A percentile compares a stretch with the other conserved stretches of the same genome.
phyloP scores from a whole-genome alignment of 2,888 invertebrate species.

The Camptogramma bilineatum region DNA sequence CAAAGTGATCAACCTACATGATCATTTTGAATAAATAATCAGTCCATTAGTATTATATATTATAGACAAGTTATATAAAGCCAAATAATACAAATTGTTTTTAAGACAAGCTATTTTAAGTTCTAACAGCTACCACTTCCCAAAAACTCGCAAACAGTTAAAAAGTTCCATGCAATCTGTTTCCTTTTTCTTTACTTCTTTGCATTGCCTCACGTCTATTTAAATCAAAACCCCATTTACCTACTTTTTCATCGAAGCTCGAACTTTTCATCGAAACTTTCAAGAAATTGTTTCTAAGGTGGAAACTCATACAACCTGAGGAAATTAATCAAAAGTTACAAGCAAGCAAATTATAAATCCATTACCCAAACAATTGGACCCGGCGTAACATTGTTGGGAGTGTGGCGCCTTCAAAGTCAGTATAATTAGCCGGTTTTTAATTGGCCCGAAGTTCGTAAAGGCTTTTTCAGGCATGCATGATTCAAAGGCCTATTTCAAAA shows the following conservation, averaged over 20 bases:
- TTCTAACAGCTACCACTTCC: no score
- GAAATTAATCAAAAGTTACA: conserved; percentile 21
- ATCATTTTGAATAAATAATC: no score
- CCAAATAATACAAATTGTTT: no score
- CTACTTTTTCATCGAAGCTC: background rate
- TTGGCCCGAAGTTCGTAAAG: conserved; percentile 28
- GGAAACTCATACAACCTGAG: conserved; percentile 1
- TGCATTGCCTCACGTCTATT: background rate
- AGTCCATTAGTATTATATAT: no score
- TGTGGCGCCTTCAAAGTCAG: conserved; percentile 28
- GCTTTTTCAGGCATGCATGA: conserved; percentile 2
- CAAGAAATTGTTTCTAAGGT: background rate
- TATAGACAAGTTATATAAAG: no score
- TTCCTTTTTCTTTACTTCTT: background rate
- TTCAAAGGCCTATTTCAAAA: background rate
- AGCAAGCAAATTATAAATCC: conserved; percentile 25
- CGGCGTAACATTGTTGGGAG: conserved; percentile 15
- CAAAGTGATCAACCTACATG: no score
- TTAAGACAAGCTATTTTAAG: no score
- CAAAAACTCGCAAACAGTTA: no score
- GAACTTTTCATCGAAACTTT: background rate
- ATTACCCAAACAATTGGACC: conserved; percentile 24
- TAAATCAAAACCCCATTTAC: background rate
- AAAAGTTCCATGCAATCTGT: background rate
- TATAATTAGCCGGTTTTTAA: conserved; percentile 40